Evolutionary conservation across 2,113 vertebrate genomes (phyloP).

Genomic region (Mobula birostris): DNA sequence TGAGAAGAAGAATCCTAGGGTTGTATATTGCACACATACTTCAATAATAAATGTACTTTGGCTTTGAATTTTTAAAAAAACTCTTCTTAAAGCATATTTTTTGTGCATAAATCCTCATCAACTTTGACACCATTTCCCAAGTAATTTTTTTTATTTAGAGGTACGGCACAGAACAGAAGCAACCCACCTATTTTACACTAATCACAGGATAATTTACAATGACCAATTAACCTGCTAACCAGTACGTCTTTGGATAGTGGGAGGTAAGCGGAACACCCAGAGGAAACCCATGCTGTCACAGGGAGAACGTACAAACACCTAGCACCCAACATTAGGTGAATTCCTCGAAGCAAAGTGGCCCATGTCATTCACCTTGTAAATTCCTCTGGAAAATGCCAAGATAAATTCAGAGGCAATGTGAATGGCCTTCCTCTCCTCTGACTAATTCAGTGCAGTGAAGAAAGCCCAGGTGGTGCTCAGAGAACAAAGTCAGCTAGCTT

Average conservation of each 20-base stretch:
- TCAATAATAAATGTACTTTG: too few relatives aligned
- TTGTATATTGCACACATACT: too few relatives aligned
- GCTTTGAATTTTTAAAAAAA: too few relatives aligned
- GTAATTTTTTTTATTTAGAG: too few relatives aligned
- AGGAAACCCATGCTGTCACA: too few relatives aligned
- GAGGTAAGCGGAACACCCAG: too few relatives aligned
- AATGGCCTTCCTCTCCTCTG: neutral
- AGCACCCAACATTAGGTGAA: neutral
- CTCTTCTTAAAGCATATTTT: neutral
- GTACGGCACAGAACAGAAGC: too few relatives aligned
- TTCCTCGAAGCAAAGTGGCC: neutral
- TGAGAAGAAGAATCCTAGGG: too few relatives aligned
- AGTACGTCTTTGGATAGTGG: too few relatives aligned
- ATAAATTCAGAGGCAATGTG: neutral
- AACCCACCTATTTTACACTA: too few relatives aligned
- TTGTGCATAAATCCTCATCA: neutral
- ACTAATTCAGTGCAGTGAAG: neutral
- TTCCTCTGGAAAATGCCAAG: neutral
- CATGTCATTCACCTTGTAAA: neutral
- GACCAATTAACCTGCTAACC: too few relatives aligned
- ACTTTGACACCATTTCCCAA: neutral
- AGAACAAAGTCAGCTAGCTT: neutral
- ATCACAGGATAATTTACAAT: too few relatives aligned
- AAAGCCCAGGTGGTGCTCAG: neutral
- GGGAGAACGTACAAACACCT: neutral